Percentiles rank a stretch among this genome's conserved stretches.
Conservation (phyloP, 2,113 vertebrate genomes). For the Burhinus bistriatus region DNA sequence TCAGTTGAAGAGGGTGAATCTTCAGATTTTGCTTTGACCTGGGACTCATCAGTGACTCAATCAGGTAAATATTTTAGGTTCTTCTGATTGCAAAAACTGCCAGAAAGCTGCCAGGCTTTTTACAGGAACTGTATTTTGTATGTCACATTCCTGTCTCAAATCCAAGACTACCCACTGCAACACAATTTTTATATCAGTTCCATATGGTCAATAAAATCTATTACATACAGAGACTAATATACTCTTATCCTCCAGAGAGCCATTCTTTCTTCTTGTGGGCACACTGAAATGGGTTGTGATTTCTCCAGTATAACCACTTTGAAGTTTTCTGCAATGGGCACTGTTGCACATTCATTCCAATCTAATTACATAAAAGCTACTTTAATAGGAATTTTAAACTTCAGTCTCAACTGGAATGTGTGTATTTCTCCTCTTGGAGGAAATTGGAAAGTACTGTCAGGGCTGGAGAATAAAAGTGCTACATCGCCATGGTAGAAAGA, state of each 20-base stretch:
- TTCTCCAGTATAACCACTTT: constrained; percentile 38
- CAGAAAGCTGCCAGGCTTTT: constrained; percentile 65
- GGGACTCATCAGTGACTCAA: constrained; percentile 88
- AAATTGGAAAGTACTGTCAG: constrained; percentile 32
- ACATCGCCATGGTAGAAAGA: neutral
- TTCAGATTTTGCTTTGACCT: constrained; percentile 89
- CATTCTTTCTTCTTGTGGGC: constrained; percentile 60
- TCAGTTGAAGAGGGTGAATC: constrained; percentile 93
- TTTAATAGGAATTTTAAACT: constrained; percentile 53
- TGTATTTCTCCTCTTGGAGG: neutral
- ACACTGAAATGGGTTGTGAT: constrained; percentile 43
- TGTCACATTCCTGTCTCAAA: constrained; percentile 71
- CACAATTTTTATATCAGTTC: constrained; percentile 80
- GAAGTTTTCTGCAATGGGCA: constrained; percentile 45
- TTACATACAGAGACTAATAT: constrained; percentile 70
- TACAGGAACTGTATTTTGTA: constrained; percentile 57
- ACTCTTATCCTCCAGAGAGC: constrained; percentile 61
- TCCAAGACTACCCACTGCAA: constrained; percentile 71
- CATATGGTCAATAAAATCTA: constrained; percentile 82
- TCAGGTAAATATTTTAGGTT: constrained; percentile 80
- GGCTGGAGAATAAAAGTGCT: constrained; percentile 11
- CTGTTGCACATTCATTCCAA: constrained; percentile 46
- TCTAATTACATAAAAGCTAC: constrained; percentile 59
- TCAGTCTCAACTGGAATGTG: constrained; percentile 34
- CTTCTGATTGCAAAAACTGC: constrained; percentile 34